A percentile compares a stretch with the other conserved stretches of the same genome.
These are phyloP conservation scores for Cepaea nemoralis DNA, from an alignment of 1,140 invertebrate genomes.

Conservation along the genomic window DNA sequence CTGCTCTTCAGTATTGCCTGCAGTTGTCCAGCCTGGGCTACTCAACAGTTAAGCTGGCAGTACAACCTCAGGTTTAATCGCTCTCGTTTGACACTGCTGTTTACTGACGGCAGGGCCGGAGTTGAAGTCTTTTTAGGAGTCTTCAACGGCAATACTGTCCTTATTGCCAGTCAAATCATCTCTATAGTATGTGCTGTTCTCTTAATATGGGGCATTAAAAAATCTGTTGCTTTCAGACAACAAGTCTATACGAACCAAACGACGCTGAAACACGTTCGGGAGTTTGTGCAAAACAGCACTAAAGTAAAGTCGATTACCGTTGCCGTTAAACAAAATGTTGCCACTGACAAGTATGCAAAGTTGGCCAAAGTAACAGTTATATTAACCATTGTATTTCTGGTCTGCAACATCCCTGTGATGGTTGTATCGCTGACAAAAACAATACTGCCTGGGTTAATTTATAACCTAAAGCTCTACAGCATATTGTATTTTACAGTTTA, in stretches of 20 bases:
- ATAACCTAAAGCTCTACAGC: neutral
- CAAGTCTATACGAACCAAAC: neutral
- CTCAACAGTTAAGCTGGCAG: neutral
- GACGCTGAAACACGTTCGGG: neutral
- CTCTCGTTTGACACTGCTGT: neutral
- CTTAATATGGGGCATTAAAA: neutral
- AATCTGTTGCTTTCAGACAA: neutral
- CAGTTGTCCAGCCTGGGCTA: neutral
- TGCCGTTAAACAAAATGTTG: neutral
- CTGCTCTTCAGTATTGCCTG: neutral
- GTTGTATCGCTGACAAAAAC: neutral
- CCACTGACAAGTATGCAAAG: neutral
- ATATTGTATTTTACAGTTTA: neutral
- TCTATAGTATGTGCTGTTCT: neutral
- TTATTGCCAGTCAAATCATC: neutral
- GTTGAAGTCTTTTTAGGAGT: neutral
- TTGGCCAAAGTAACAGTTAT: neutral
- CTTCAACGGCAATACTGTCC: neutral
- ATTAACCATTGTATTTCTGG: neutral
- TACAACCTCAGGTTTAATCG: neutral
- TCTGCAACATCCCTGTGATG: neutral
- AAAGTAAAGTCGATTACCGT: neutral
- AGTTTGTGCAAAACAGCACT: neutral
- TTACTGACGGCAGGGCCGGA: neutral
- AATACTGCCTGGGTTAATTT: neutral